A percentile compares a stretch with the other conserved stretches of the same genome.
phyloP scores from a whole-genome alignment of 2,888 invertebrate genomes.

The Cephalotes varians region DNA sequence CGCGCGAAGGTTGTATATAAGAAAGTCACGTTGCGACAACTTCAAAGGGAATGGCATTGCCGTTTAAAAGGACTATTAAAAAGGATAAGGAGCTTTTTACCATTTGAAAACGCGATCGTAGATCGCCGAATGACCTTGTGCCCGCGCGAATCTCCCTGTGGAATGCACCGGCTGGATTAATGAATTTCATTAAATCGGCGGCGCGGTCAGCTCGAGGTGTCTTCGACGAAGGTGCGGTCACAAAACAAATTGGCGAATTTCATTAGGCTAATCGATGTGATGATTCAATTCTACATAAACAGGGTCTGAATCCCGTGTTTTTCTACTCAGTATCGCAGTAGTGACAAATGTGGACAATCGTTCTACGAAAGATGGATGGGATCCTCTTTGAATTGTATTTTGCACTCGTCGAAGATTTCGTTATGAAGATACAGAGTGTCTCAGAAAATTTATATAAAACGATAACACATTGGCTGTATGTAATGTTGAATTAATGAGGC shows the following conservation, averaged over 20 bases:
- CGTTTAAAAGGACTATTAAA: slow-evolving; percentile 31
- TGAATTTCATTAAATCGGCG: slow-evolving; percentile 33
- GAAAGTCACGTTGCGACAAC: neutral
- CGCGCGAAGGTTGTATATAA: slow-evolving; percentile 13
- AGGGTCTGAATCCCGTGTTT: neutral
- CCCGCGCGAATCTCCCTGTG: neutral
- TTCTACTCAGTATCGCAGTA: slow-evolving; percentile 5
- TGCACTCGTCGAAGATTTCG: neutral
- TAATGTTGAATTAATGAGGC: neutral
- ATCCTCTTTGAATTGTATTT: neutral
- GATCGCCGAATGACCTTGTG: slow-evolving; percentile 6
- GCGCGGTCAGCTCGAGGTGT: neutral
- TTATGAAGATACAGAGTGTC: neutral
- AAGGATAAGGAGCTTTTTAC: slow-evolving; percentile 12
- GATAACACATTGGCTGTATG: neutral
- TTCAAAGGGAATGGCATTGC: slow-evolving; percentile 23
- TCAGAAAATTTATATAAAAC: neutral
- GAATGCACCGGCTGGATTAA: neutral
- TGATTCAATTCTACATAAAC: neutral
- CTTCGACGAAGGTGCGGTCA: neutral
- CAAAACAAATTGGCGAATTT: slow-evolving; percentile 36
- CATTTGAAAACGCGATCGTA: neutral
- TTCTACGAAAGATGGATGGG: neutral
- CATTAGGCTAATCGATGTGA: slow-evolving; percentile 15
- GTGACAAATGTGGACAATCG: slow-evolving; percentile 9